Conservation (phyloP, 2,113 vertebrate species). For the Thermophis baileyi region DNA sequence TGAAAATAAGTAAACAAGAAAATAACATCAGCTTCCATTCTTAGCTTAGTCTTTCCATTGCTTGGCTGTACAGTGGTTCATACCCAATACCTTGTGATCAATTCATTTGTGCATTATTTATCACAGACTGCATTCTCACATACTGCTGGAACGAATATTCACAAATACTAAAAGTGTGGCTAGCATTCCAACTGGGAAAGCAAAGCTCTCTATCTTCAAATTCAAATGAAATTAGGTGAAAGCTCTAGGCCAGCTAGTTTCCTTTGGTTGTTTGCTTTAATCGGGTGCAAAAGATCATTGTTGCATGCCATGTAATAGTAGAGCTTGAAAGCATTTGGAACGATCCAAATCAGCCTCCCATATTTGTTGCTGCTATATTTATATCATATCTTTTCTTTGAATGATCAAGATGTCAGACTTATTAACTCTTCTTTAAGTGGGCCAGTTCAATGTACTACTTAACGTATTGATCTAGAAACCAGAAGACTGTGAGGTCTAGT, state of each 20-base stretch:
- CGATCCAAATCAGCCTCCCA: not conserved
- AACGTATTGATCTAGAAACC: not conserved
- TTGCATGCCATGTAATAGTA: not conserved
- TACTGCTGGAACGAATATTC: not conserved
- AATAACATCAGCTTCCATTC: not conserved
- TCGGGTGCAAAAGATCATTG: not conserved
- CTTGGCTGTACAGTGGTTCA: not conserved
- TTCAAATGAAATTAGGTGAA: not conserved
- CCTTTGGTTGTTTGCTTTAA: not conserved
- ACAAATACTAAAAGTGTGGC: not conserved
- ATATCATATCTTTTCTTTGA: not conserved
- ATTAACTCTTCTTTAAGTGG: not conserved
- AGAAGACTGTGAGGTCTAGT: not conserved
- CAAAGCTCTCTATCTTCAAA: not conserved
- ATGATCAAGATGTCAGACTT: not conserved
- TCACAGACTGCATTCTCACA: not conserved
- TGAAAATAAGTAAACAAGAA: slow-evolving; percentile 4
- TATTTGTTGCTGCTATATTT: not conserved
- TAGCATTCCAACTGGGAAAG: not conserved
- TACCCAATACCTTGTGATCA: not conserved
- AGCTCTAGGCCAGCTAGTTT: not conserved
- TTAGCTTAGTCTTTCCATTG: slow-evolving; percentile 17
- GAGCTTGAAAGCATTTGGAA: not conserved
- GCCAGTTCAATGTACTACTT: not conserved
- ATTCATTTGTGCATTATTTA: not conserved